Percentiles rank a stretch among this genome's conserved stretches.
Evolutionary conservation across 2,888 invertebrate species (phyloP).

Genomic region (Pristionchus japonicus): DNA sequence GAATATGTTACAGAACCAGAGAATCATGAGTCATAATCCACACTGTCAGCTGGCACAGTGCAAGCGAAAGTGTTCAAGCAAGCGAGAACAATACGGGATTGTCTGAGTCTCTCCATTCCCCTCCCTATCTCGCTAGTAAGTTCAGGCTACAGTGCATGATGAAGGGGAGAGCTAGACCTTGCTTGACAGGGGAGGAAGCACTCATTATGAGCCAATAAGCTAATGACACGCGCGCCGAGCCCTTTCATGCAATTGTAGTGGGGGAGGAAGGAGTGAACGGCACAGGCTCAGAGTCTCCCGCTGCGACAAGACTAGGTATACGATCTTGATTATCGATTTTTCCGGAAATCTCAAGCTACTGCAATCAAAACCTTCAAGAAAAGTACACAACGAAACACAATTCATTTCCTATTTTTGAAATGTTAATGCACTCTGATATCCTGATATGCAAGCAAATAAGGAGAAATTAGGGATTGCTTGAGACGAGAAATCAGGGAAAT

Average conservation of each 20-base stretch:
- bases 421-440: no score
- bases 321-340: neutral
- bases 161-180: no score
- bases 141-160: no score
- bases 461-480: no score
- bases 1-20: no score
- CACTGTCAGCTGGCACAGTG: neutral
- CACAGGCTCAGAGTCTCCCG: neutral
- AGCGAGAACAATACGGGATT: neutral
- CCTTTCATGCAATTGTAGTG: neutral
- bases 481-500: no score
- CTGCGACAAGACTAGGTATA: neutral
- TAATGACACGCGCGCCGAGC: neutral
- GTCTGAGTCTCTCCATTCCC: no score
- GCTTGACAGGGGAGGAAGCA: neutral
- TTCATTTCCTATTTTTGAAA: neutral
- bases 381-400: no score
- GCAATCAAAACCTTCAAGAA: no score
- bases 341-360: neutral
- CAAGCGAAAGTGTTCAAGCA: neutral
- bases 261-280: neutral
- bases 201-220: conserved; percentile 36
- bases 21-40: no score
- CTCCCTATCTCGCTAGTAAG: no score
- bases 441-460: no score